A percentile compares a stretch with the other conserved stretches of the same genome.
phyloP scores from a whole-genome alignment of 64 coral and sea anemone species.

The Dendronephthya gigantea region DNA sequence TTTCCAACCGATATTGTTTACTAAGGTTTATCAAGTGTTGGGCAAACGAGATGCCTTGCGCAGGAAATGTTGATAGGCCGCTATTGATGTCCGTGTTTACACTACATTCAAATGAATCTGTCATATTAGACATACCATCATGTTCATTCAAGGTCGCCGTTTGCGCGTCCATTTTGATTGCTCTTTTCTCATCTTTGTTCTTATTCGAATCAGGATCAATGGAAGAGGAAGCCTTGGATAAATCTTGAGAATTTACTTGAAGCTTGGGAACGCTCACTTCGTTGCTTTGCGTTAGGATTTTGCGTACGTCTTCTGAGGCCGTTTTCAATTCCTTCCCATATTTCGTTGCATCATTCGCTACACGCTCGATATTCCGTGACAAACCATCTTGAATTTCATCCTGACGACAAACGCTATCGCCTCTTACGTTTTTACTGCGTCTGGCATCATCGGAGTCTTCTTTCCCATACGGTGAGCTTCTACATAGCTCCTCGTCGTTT shows the following conservation, averaged over 20 bases:
- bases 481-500: not conserved
- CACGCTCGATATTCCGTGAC: not conserved
- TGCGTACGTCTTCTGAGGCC: not conserved
- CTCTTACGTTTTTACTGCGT: not conserved
- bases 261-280: not conserved
- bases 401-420: not conserved
- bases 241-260: not conserved
- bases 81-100: not conserved
- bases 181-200: not conserved
- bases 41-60: not conserved
- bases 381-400: not conserved
- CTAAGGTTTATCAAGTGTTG: not conserved
- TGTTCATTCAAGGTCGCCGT: too few species aligned
- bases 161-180: not conserved
- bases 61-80: not conserved
- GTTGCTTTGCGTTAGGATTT: not conserved
- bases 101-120: not conserved
- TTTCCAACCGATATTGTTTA: not conserved
- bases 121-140: not conserved
- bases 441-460: not conserved
- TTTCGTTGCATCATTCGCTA: not conserved
- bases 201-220: too few species aligned
- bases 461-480: not conserved
- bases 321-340: not conserved
- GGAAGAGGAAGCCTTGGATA: too few species aligned